A percentile compares a stretch with the other conserved stretches of the same genome.
Conservation (phyloP, 2,113 vertebrate genomes). For the Centropus unirufus region DNA sequence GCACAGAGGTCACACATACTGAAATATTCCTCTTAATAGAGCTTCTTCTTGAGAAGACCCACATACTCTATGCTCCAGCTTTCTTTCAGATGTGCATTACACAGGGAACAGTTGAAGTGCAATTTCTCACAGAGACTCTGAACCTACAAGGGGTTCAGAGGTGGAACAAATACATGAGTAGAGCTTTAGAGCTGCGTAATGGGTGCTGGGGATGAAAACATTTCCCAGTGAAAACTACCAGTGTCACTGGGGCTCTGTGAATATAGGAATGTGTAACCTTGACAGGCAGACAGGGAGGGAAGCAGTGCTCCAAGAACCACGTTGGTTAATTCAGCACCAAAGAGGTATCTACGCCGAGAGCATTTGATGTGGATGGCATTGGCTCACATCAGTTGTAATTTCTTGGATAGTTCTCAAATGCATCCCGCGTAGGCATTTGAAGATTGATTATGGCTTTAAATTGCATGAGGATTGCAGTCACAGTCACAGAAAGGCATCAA, state of each 20-base stretch:
- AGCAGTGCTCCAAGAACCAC: neutral
- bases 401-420: neutral
- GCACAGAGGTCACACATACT: neutral
- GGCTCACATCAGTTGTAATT: neutral
- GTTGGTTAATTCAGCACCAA: neutral
- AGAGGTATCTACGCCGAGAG: neutral
- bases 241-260: neutral
- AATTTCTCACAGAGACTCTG: neutral
- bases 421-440: fast-evolving
- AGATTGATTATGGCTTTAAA: neutral
- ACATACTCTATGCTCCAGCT: fast-evolving
- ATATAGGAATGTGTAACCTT: neutral
- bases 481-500: neutral
- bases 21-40: neutral
- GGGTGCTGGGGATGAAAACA: neutral
- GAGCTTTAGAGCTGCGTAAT: neutral
- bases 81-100: neutral
- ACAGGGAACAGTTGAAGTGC: neutral
- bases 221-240: neutral
- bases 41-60: neutral
- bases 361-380: neutral
- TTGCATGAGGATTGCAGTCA: neutral
- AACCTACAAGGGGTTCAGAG: neutral
- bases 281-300: neutral
- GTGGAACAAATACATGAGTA: neutral